Conservation (phyloP, 1,140 invertebrate genomes). For the Penaeus japonicus region DNA sequence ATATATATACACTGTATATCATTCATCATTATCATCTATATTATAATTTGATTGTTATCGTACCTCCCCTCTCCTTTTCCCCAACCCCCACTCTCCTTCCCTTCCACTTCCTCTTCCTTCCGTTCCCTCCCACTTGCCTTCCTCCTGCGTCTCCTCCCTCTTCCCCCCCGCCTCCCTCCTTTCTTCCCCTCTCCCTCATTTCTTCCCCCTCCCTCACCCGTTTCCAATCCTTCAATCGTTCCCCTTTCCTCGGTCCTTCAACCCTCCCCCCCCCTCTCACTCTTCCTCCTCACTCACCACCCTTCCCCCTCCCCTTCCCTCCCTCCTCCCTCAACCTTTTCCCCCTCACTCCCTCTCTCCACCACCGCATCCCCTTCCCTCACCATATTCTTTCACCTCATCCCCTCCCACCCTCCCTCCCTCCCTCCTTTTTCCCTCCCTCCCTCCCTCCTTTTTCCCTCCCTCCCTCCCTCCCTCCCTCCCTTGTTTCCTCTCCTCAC, state of each 20-base stretch:
- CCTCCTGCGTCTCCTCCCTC: too few species aligned
- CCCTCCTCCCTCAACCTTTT: too few species aligned
- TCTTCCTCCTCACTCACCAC: too few species aligned
- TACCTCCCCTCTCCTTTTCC: neutral
- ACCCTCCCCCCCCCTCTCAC: too few species aligned
- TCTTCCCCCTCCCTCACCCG: too few species aligned
- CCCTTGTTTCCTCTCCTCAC: too few species aligned
- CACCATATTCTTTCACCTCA: neutral
- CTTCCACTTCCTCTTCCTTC: neutral
- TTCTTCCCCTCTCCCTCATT: too few species aligned
- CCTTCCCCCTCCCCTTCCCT: too few species aligned
- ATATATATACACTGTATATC: neutral
- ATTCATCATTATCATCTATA: conserved; percentile 20
- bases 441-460: neutral
- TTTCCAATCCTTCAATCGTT: too few species aligned
- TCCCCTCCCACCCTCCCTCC: neutral
- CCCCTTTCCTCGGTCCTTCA: too few species aligned
- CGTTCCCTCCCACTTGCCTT: neutral
- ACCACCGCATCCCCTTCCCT: neutral
- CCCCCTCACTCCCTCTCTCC: too few species aligned
- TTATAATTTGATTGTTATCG: neutral
- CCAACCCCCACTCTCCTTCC: neutral
- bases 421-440: neutral
- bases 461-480: neutral
- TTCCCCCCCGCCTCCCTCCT: too few species aligned